These are phyloP conservation scores for Epinephelus awoara DNA, from an alignment of 2,797 vertebrate genomes.

Conservation along the genomic window DNA sequence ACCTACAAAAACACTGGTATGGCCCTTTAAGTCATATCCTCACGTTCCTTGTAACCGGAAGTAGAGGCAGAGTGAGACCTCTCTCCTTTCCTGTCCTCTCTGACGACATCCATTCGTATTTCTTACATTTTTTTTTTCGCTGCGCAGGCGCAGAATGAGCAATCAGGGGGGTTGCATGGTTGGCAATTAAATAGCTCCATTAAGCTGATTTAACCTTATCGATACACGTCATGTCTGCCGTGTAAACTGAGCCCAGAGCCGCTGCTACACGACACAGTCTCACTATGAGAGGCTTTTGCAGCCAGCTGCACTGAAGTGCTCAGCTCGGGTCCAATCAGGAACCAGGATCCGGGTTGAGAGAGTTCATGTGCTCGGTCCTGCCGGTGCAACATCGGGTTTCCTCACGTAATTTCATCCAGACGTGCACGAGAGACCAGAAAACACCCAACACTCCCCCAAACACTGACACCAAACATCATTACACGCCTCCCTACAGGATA, in stretches of 20 bases:
- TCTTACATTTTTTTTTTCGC: slow-evolving; percentile 53
- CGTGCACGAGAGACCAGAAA: slow-evolving; percentile 6
- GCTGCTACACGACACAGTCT: not conserved
- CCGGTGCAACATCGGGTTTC: slow-evolving; percentile 43
- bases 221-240: not conserved
- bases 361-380: slow-evolving; percentile 65
- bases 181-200: slow-evolving; percentile 77
- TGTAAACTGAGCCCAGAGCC: not conserved
- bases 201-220: slow-evolving; percentile 41
- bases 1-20: not conserved
- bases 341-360: slow-evolving; percentile 71
- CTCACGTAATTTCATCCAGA: slow-evolving; percentile 57
- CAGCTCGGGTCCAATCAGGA: slow-evolving; percentile 73
- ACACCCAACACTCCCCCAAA: not conserved
- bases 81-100: slow-evolving; percentile 18
- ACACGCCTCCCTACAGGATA: rapidly evolving
- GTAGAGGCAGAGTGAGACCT: slow-evolving; percentile 60
- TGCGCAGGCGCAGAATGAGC: slow-evolving; percentile 79
- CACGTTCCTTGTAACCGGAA: not conserved
- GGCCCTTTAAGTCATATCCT: slow-evolving; percentile 6
- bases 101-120: slow-evolving; percentile 68
- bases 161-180: slow-evolving; percentile 72
- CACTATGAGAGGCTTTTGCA: not conserved
- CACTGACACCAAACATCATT: not conserved
- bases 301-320: slow-evolving; percentile 24